phyloP scores from a whole-genome alignment of 2,113 vertebrate species.

The Antigone vipio region DNA sequence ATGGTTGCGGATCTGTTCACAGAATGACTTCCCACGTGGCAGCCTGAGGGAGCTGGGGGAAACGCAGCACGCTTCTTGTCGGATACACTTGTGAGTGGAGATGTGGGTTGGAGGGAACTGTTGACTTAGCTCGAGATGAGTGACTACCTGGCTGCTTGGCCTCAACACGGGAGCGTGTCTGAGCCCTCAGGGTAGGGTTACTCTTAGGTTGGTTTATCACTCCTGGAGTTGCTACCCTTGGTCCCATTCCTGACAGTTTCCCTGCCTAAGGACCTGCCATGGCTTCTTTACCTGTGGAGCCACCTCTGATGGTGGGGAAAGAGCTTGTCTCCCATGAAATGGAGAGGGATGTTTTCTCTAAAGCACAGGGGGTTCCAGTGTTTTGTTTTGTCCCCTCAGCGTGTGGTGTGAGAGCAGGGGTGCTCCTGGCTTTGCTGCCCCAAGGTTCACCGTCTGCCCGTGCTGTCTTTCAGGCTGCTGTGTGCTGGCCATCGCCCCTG shows the following conservation, averaged over 20 bases:
- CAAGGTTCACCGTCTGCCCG: fast-evolving
- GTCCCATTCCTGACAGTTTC: fast-evolving
- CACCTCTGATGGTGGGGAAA: too few species aligned
- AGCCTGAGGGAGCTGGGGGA: neutral
- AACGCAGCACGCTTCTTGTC: fast-evolving
- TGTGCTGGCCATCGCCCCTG: fast-evolving
- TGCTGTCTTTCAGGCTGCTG: neutral
- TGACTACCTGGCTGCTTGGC: too few species aligned
- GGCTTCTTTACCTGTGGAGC: neutral
- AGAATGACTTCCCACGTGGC: neutral
- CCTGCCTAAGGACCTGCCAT: neutral
- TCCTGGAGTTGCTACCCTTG: neutral
- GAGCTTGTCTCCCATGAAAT: too few species aligned
- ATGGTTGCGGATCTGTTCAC: fast-evolving
- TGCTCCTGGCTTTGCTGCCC: neutral
- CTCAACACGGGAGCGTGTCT: fast-evolving
- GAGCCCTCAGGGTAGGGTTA: fast-evolving
- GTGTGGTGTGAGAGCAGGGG: too few species aligned
- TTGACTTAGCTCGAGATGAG: fast-evolving
- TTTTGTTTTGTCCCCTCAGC: neutral
- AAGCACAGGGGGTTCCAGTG: neutral
- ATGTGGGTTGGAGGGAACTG: neutral
- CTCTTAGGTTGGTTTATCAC: neutral
- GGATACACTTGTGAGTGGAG: fast-evolving
- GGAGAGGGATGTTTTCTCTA: neutral